A percentile compares a stretch with the other conserved stretches of the same genome.
Conservation (phyloP, 2,797 vertebrate species). For the Mormyrops attenuatus region DNA sequence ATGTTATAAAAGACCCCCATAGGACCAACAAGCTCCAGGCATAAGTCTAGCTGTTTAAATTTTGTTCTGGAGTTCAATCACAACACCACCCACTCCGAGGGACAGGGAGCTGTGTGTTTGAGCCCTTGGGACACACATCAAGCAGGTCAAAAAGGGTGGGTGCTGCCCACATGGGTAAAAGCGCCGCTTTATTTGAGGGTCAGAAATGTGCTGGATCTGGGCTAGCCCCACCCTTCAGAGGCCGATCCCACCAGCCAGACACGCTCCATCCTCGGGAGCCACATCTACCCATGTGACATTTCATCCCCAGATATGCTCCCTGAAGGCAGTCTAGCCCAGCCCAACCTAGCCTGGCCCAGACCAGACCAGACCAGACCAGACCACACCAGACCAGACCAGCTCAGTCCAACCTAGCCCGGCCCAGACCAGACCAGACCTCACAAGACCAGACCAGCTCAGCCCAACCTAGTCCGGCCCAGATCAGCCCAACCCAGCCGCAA, state of each 20-base stretch:
- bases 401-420: neutral
- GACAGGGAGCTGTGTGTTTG: neutral
- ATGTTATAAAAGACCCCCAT: neutral
- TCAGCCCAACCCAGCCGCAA: neutral
- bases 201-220: neutral
- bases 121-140: neutral
- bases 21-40: neutral
- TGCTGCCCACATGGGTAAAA: neutral
- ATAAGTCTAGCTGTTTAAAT: neutral
- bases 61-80: neutral
- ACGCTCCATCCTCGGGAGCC: neutral
- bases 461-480: too few relatives aligned
- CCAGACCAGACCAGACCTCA: too few relatives aligned
- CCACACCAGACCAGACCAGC: neutral
- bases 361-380: neutral
- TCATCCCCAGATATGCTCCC: neutral
- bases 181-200: neutral
- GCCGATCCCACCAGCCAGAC: neutral
- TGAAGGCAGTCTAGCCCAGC: neutral
- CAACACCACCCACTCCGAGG: neutral
- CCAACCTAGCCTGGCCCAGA: neutral
- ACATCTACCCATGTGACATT: neutral
- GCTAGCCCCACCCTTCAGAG: neutral
- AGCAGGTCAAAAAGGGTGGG: neutral
- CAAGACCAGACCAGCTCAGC: too few relatives aligned